Conservation (phyloP, 92 coral and sea anemone species). For the Actinostola sp. region DNA sequence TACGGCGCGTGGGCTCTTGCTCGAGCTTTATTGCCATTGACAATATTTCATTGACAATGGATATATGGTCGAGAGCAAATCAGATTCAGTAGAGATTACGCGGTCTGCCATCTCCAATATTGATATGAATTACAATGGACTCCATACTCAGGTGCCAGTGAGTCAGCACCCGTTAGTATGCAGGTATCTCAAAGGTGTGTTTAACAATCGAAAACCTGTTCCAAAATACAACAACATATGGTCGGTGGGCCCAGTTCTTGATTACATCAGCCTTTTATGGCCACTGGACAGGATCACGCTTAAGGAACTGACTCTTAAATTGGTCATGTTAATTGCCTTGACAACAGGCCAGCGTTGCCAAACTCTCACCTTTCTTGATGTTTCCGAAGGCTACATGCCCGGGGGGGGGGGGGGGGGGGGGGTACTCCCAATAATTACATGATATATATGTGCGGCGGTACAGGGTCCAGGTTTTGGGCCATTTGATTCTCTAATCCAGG, state of each 20-base stretch:
- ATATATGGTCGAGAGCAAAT: too few species aligned
- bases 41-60: too few species aligned
- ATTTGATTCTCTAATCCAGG: too few species aligned
- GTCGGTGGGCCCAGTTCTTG: constrained; percentile 51
- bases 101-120: constrained; percentile 45
- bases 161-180: constrained; percentile 51
- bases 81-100: constrained; percentile 42
- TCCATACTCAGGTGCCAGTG: constrained; percentile 9
- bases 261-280: constrained; percentile 37
- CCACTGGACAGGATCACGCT: constrained; percentile 39
- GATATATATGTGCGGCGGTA: too few species aligned
- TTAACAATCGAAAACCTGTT: constrained; percentile 51
- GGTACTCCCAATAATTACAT: too few species aligned
- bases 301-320: constrained; percentile 58
- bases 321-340: constrained; percentile 55
- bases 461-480: too few species aligned
- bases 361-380: constrained; percentile 43
- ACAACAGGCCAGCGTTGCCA: constrained; percentile 62
- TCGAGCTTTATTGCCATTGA: too few species aligned
- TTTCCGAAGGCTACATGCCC: constrained; percentile 36
- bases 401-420: too few species aligned
- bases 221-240: constrained; percentile 54
- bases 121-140: not conserved
- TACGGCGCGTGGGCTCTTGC: too few species aligned
- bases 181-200: constrained; percentile 50